Evolutionary conservation across 1,140 invertebrate species (phyloP).

Genomic region (Yoshiicerus persimilis): DNA sequence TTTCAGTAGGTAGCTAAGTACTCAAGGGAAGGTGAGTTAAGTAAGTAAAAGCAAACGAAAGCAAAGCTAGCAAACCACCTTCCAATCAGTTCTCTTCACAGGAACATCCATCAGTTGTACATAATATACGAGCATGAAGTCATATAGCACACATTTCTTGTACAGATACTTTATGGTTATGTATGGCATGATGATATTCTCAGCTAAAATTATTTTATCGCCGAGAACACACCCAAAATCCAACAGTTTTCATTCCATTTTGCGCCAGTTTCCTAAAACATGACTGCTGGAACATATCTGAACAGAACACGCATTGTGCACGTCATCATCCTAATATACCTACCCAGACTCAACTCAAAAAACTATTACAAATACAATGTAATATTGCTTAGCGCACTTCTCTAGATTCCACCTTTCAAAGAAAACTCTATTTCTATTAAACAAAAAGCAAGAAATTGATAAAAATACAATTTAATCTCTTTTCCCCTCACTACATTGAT

Average conservation of each 20-base stretch:
- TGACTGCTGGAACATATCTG: not conserved
- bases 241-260: conserved; percentile 20
- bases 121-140: not conserved
- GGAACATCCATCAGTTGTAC: not conserved
- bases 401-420: not conserved
- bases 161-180: conserved; percentile 11
- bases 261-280: not conserved
- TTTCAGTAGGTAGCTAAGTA: not conserved
- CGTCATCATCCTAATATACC: not conserved
- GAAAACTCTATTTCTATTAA: not conserved
- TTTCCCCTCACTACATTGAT: not conserved
- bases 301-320: not conserved
- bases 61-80: not conserved
- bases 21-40: not conserved
- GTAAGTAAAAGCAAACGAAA: not conserved
- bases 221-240: conserved; percentile 17
- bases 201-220: conserved; percentile 18
- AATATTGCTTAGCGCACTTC: not conserved
- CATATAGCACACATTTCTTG: not conserved
- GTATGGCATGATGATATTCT: conserved; percentile 15
- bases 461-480: not conserved
- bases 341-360: not conserved
- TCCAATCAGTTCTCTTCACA: not conserved
- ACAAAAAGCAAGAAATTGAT: not conserved
- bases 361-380: not conserved